phyloP scores from a whole-genome alignment of 2,113 vertebrate species.

The Azemiops feae region DNA sequence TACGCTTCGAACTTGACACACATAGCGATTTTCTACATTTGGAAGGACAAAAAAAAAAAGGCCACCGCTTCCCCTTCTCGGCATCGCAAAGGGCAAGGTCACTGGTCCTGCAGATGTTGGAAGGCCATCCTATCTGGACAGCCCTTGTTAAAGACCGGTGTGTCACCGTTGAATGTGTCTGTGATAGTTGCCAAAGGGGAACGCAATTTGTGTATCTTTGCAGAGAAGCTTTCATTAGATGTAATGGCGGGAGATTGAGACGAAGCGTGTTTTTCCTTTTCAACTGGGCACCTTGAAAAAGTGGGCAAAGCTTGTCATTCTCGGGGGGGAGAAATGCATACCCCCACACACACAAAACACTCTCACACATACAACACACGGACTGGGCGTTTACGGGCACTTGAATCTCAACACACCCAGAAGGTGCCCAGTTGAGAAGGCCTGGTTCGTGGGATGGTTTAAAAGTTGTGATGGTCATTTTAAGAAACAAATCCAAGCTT shows the following conservation, averaged over 20 bases:
- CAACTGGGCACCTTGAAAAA: neutral
- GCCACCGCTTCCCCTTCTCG: neutral
- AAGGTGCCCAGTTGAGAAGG: neutral
- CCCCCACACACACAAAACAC: neutral
- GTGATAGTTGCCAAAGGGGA: neutral
- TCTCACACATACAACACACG: neutral
- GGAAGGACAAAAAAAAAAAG: neutral
- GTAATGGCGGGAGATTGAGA: neutral
- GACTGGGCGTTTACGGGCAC: neutral
- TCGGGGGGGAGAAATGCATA: neutral
- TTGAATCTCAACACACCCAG: neutral
- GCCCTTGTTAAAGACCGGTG: neutral
- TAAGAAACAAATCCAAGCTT: neutral
- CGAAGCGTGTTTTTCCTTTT: neutral
- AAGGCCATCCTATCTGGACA: neutral
- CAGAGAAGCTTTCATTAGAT: neutral
- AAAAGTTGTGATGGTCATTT: neutral
- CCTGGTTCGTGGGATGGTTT: neutral
- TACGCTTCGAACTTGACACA: no score
- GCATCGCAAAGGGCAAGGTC: neutral
- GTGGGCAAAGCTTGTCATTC: neutral
- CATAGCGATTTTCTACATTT: neutral
- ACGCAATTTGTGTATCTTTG: neutral
- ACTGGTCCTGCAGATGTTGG: neutral
- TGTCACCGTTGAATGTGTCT: neutral